A percentile compares a stretch with the other conserved stretches of the same genome.
phyloP scores from a whole-genome alignment of 2,888 invertebrate species.

The Apoda limacodes region DNA sequence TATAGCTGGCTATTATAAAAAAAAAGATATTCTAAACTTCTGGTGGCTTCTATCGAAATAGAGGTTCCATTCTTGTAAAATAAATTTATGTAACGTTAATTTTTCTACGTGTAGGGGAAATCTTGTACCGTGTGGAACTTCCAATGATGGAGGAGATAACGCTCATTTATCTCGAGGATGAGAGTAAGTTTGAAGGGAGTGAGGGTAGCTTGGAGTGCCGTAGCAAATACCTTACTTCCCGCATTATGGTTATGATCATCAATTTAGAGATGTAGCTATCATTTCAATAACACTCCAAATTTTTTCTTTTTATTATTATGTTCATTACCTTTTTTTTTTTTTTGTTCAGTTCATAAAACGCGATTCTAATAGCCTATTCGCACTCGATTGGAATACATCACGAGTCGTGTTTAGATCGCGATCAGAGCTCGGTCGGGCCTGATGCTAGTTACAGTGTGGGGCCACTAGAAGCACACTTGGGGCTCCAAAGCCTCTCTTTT shows the following conservation, averaged over 20 bases:
- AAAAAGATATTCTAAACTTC: too few species aligned
- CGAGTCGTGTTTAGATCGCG: too few species aligned
- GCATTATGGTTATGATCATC: conserved; percentile 72
- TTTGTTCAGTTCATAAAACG: conserved; percentile 26
- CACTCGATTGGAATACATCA: conserved; percentile 35
- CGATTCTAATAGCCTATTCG: conserved; percentile 59
- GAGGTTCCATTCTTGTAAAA: conserved; percentile 7
- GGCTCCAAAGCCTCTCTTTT: conserved; percentile 43
- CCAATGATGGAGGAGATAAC: conserved; percentile 94
- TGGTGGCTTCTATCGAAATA: too few species aligned
- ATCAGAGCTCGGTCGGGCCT: too few species aligned
- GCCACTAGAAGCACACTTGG: conserved; percentile 67
- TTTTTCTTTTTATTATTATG: conserved; percentile 43
- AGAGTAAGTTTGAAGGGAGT: conserved; percentile 76
- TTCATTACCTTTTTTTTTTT: neutral
- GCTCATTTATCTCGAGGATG: conserved; percentile 94
- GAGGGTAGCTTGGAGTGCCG: conserved; percentile 76
- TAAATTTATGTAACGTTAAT: conserved; percentile 65
- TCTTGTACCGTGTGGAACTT: conserved; percentile 94
- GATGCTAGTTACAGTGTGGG: too few species aligned
- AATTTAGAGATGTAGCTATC: conserved; percentile 68
- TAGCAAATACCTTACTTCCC: conserved; percentile 70
- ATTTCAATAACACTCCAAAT: conserved; percentile 68
- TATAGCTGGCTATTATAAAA: too few species aligned
- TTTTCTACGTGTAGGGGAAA: conserved; percentile 80